phyloP scores from a whole-genome alignment of 1,140 invertebrate species.

The Galleria mellonella region DNA sequence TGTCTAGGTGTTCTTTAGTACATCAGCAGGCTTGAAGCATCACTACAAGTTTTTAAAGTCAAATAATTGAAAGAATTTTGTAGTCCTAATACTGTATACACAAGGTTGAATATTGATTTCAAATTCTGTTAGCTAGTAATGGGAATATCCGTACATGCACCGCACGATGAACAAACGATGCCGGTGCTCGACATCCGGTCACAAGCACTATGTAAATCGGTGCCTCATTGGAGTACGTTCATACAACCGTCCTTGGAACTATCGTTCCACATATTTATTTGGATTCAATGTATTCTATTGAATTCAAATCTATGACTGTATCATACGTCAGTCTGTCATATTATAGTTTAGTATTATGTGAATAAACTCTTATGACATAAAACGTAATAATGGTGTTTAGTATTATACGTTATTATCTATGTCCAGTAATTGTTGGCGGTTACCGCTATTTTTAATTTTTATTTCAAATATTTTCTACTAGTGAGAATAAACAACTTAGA shows the following conservation, averaged over 20 bases:
- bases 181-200: constrained; percentile 41
- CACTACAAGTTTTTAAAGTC: too few species aligned
- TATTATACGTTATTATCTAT: too few species aligned
- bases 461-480: too few species aligned
- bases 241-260: constrained; percentile 41
- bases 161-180: constrained; percentile 33
- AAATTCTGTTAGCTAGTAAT: not conserved
- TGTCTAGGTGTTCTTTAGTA: too few species aligned
- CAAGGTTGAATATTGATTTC: not conserved
- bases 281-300: not conserved
- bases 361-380: too few species aligned
- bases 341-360: too few species aligned
- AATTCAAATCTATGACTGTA: not conserved
- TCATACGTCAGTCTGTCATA: not conserved
- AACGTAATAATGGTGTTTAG: too few species aligned
- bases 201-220: constrained; percentile 41
- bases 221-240: constrained; percentile 20
- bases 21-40: too few species aligned
- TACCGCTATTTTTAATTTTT: too few species aligned
- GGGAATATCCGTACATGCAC: constrained; percentile 16
- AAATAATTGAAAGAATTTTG: too few species aligned
- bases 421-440: too few species aligned
- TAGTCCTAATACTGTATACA: not conserved
- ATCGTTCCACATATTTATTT: constrained; percentile 8
- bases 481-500: too few species aligned